phyloP scores from a whole-genome alignment of 2,113 vertebrate genomes.

The Leptodactylus fuscus region DNA sequence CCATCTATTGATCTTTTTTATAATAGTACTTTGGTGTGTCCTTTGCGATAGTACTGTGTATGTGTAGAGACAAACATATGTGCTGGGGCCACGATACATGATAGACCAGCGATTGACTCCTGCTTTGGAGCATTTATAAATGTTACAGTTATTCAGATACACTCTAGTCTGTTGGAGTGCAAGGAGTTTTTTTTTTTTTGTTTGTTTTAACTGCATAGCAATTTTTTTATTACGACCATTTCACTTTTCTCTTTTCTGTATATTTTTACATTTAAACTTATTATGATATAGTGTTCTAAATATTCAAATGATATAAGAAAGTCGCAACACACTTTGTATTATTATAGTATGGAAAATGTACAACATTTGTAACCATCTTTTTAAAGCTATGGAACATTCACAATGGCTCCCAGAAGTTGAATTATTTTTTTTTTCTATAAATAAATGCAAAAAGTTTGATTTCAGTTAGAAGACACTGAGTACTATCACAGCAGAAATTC shows the following conservation, averaged over 20 bases:
- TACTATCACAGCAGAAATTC: slow-evolving; percentile 42
- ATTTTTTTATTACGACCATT: neutral
- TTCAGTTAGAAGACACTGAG: slow-evolving; percentile 40
- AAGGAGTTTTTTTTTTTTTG: no score
- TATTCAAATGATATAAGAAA: neutral
- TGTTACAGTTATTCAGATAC: no score
- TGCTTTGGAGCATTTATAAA: no score
- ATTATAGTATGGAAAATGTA: no score
- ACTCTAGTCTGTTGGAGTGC: no score
- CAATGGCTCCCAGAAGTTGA: neutral
- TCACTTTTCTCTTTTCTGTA: neutral
- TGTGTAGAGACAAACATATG: no score
- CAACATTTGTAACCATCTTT: neutral
- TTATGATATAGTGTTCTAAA: neutral
- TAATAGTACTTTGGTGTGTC: no score
- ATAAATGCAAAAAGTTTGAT: slow-evolving; percentile 34
- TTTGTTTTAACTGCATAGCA: neutral
- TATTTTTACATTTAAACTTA: neutral
- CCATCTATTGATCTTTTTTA: no score
- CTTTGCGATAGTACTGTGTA: no score
- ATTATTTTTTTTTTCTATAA: neutral
- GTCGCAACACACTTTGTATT: neutral
- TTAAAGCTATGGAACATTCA: neutral
- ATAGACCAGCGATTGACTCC: no score
- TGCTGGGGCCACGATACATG: no score